Evolutionary conservation across 1,140 invertebrate species (phyloP), one percentile per base, ranked within the genome.

Genomic region (Pseudomyrmex dendroicus): DNA sequence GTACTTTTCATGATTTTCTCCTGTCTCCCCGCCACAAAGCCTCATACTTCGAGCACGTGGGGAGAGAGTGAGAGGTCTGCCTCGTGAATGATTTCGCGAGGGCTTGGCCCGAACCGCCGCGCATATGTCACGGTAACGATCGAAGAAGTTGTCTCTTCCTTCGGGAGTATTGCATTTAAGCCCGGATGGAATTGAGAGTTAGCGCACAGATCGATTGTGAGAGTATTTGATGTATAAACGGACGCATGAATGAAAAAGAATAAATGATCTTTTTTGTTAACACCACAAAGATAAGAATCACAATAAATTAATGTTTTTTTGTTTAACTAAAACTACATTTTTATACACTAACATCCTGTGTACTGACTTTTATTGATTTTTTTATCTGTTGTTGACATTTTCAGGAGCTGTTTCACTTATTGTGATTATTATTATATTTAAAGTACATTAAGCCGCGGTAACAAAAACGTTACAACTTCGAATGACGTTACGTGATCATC

Each of bases 1-100:
- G 20, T 67, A 44, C 56, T 89, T 89, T 89, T 78, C 85, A 84
- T 80, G 83, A 89, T 86, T 74, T 85, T 90, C 73, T 83, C 85
- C 83, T 83, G 82, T 83, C 85, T 80, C 22, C 46, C 44, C 12
- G 48, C 44, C 54, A 13, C 56, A 25, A 10, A 57, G 44, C 25
- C 62, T n/a, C 50, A 52, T 57, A 46, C n/a, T 46, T 20, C 7
- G 54, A 48, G 2, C 59, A 73, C 73, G 84, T 48, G 67, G 73
- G 61, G 84, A 70, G 82, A 84, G 82, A 84, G 86, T 25, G 73
- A 84, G 82, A 84, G 73, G 85, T 61, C 22, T 35, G 35, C 5
- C 35, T 50, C 22, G 80, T 84, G 85, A 84, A 86, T 84, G 57
- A 84, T 84, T 64, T 56, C 61, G 50, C 73, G 78, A 25, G 56